phyloP scores from a whole-genome alignment of 2,113 vertebrate genomes.

The Eupsittula cactorum region DNA sequence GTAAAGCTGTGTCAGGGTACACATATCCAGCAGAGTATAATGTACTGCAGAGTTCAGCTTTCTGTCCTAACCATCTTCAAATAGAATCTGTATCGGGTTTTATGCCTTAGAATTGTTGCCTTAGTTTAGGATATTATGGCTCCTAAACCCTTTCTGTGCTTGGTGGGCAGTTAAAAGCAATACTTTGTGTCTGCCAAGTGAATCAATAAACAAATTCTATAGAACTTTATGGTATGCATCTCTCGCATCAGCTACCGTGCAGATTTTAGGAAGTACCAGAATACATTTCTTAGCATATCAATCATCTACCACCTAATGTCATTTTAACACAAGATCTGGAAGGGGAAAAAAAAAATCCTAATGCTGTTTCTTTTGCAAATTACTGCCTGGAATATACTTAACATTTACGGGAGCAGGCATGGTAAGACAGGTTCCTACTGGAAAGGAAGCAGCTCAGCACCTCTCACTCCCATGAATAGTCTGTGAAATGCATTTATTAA shows the following conservation, averaged over 20 bases:
- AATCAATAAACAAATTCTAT: background rate
- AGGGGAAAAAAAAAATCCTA: background rate
- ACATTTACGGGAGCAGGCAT: background rate
- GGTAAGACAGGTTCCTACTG: background rate
- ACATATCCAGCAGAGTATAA: background rate
- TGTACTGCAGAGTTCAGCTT: background rate
- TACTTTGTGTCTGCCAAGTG: background rate
- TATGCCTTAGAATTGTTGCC: background rate
- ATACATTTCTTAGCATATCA: background rate
- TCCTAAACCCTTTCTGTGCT: background rate
- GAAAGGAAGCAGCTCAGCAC: background rate
- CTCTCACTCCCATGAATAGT: accelerated
- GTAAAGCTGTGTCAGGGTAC: background rate
- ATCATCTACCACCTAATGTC: background rate
- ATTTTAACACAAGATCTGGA: background rate
- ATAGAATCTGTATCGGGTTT: background rate
- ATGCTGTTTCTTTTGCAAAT: background rate
- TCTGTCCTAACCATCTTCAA: background rate
- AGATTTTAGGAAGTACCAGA: background rate
- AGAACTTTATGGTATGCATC: background rate
- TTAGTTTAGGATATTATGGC: background rate
- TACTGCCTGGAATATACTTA: background rate
- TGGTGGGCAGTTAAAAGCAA: background rate
- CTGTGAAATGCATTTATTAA: background rate
- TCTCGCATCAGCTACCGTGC: background rate